Percentiles rank a stretch among this genome's conserved stretches.
Evolutionary conservation across 2,113 vertebrate genomes (phyloP).

Genomic region (Caretta caretta): DNA sequence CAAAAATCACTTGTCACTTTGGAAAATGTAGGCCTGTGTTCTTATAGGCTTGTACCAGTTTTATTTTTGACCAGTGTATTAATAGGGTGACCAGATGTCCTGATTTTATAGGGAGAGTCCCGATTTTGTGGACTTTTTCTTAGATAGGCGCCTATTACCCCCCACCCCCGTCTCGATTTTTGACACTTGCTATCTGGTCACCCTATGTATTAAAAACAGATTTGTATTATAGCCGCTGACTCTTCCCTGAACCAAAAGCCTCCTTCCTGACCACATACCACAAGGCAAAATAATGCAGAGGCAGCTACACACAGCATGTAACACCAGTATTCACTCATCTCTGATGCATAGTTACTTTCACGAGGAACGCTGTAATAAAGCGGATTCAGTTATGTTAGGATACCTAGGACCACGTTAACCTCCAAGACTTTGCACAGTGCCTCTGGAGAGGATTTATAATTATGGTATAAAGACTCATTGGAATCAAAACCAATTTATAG

Average conservation of each 20-base stretch:
- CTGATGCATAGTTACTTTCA: fast-evolving
- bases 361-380: not conserved
- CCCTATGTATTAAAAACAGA: not conserved
- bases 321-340: not conserved
- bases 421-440: not conserved
- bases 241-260: not conserved
- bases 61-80: not conserved
- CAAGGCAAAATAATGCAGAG: not conserved
- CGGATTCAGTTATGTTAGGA: not conserved
- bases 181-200: no score
- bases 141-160: no score
- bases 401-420: not conserved
- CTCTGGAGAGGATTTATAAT: constrained; percentile 39
- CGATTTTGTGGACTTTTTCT: no score
- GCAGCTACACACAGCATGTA: not conserved
- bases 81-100: not conserved
- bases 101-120: no score
- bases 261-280: not conserved
- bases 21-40: not conserved
- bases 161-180: no score
- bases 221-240: not conserved
- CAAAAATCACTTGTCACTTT: not conserved
- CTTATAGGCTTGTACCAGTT: not conserved
- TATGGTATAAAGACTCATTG: not conserved
- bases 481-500: constrained; percentile 58